Evolutionary conservation across 2,797 vertebrate genomes (phyloP).

Genomic region (Syndactyla subalaris): DNA sequence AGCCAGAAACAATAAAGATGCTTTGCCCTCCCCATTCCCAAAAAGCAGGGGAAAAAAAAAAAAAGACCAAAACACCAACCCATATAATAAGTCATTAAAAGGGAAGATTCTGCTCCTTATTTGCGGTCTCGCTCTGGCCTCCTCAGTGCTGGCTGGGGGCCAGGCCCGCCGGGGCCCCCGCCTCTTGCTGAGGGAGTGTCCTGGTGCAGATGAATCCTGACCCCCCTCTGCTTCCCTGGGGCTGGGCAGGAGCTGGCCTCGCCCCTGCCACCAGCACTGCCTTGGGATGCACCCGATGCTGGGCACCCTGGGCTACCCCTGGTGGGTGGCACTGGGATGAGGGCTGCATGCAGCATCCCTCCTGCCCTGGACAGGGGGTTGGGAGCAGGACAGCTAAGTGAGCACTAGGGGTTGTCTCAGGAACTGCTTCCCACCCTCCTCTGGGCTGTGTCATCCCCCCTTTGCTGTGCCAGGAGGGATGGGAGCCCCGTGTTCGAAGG

Average conservation of each 20-base stretch:
- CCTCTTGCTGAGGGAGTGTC: constrained; percentile 38
- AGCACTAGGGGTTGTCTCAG: not conserved
- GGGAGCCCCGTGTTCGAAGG: rapidly evolving
- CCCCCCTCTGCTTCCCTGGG: not conserved
- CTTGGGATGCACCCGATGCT: rapidly evolving
- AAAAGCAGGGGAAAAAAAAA: not conserved
- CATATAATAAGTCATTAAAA: constrained; percentile 72
- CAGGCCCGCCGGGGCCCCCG: constrained; percentile 41
- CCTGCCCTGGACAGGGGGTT: rapidly evolving
- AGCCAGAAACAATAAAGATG: constrained; percentile 56
- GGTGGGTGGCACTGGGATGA: not conserved
- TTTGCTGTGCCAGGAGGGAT: not conserved
- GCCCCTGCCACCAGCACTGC: not conserved
- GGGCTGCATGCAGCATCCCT: not conserved
- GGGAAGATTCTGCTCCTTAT: constrained; percentile 71
- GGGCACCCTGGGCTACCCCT: not conserved
- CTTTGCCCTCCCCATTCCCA: constrained; percentile 9
- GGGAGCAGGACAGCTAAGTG: not conserved
- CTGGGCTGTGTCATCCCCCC: rapidly evolving
- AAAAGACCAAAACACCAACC: constrained; percentile 22
- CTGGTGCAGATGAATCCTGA: not conserved
- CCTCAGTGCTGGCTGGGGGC: constrained; percentile 22
- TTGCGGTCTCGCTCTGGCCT: constrained; percentile 60
- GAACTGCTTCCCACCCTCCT: not conserved
- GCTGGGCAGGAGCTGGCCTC: not conserved